These are phyloP conservation scores for Drosophila mettleri DNA, from an alignment of 2,888 invertebrate species.

Conservation along the genomic window DNA sequence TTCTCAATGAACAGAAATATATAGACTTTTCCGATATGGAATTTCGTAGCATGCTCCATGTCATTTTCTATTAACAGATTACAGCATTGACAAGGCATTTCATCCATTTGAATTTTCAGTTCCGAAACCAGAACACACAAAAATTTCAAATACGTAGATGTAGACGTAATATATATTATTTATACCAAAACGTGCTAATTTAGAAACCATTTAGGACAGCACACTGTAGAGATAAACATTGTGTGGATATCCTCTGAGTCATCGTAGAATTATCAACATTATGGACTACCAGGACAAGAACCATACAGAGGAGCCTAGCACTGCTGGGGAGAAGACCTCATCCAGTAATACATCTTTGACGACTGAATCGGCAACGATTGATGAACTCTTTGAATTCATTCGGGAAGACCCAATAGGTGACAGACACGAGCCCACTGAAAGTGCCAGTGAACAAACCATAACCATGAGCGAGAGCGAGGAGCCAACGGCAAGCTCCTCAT, in stretches of 20 bases:
- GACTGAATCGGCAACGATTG: slow-evolving; percentile 4
- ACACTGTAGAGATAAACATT: slow-evolving; percentile 10
- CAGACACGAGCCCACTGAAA: slow-evolving; percentile 1
- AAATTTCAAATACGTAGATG: slow-evolving; percentile 23
- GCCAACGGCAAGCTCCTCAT: slow-evolving; percentile 25
- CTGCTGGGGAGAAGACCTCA: slow-evolving; percentile 6
- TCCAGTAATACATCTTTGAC: background rate
- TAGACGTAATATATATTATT: slow-evolving; percentile 16
- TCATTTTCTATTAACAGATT: background rate
- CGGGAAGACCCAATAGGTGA: slow-evolving; percentile 18
- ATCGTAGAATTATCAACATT: slow-evolving; percentile 5
- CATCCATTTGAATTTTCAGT: slow-evolving; percentile 10
- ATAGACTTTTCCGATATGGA: background rate
- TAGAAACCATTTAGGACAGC: slow-evolving; percentile 20
- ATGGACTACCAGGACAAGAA: slow-evolving; percentile 36
- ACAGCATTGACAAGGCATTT: slow-evolving; percentile 38
- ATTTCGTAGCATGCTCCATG: background rate
- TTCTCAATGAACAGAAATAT: background rate
- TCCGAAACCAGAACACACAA: slow-evolving; percentile 6
- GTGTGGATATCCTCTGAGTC: slow-evolving; percentile 3
- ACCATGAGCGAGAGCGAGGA: slow-evolving; percentile 30
- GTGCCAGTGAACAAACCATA: slow-evolving; percentile 16
- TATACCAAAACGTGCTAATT: slow-evolving; percentile 25
- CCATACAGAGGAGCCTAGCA: slow-evolving; percentile 10
- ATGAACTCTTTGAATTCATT: slow-evolving; percentile 9